Evolutionary conservation across 2,113 vertebrate species (phyloP), one percentile per base, ranked within the genome.

Genomic region (Chaetorhynchus papuensis): DNA sequence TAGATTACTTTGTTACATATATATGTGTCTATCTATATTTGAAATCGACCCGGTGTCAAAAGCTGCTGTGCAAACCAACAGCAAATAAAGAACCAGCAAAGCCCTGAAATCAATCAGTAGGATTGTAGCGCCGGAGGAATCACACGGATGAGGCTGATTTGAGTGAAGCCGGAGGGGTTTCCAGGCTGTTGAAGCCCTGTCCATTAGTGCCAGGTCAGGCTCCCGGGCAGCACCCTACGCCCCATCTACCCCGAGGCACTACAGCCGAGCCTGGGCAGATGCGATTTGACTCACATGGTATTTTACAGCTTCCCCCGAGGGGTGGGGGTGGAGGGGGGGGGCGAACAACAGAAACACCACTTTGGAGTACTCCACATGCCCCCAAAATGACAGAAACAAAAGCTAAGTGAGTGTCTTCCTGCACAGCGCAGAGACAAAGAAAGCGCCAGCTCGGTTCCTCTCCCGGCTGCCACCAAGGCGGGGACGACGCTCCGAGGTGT

Each of bases 111-210:
- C 39, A 16, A 28, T 54, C 66, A 19, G 45, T 7, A 47, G 83
- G 68, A 45, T 0, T 45, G 63, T 1, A 44, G 60, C 35, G 4
- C 2, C 0, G 3, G 18, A 87, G 77, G 57, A 80, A 31, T 5
- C 27, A 7, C 35, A 21, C 1, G 49, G 71, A 28, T 3, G n/a
- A 41, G 63, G 57, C 22, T 9, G 54, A 59, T 44, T 28, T 14
- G 44, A n/a, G 16, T 1, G 64, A 33, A 22, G 47, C 10, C 6
- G 74, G 31, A 79, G 21, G 33, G 28, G 9, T 22, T 83, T 75
- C 47, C 79, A 70, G 66, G 91, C 84, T 72, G 49, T 1, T 17
- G 39, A 7, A 76, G 39, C 74, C 59, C 72, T 15, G 47, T 54
- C 76, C 79, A 35, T 70, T 18, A 80, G 42, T 1, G 2, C 0